phyloP scores from a whole-genome alignment of 30 jellyfish, hydroid and myxozoan species.

The Rhopilema esculentum region DNA sequence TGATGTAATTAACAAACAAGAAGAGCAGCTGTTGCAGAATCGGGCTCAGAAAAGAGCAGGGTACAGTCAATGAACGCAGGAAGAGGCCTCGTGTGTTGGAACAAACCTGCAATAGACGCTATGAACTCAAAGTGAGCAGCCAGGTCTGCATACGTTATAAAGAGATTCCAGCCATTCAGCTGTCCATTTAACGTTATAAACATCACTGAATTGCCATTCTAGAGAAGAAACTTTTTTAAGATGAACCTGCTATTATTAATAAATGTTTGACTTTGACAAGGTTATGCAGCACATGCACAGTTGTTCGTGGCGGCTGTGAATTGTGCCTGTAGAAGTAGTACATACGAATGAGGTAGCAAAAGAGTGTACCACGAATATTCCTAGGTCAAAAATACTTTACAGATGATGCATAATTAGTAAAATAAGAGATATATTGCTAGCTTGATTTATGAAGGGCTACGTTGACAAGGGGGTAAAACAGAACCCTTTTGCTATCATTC shows the following conservation, averaged over 20 bases:
- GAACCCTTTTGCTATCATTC: too few relatives aligned
- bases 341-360: too few relatives aligned
- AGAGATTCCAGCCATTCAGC: background rate
- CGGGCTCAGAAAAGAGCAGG: conserved; percentile 5
- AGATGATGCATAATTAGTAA: too few relatives aligned
- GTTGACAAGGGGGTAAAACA: too few relatives aligned
- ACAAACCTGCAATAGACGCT: conserved; percentile 78
- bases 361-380: too few relatives aligned
- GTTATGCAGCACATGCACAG: background rate
- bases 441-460: too few relatives aligned
- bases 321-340: too few relatives aligned
- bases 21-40: conserved; percentile 31
- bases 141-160: background rate
- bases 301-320: too few relatives aligned
- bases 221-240: background rate
- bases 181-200: background rate
- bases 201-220: background rate
- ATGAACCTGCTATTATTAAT: background rate
- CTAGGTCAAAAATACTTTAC: too few relatives aligned
- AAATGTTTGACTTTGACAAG: background rate
- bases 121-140: conserved; percentile 43
- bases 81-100: conserved; percentile 49
- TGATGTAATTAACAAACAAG: background rate
- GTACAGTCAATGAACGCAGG: conserved; percentile 67
- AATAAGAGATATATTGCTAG: too few relatives aligned